Evolutionary conservation across 2,797 vertebrate species (phyloP), one percentile per base, ranked within the genome.

Genomic region (Enteromius fasciolatus): DNA sequence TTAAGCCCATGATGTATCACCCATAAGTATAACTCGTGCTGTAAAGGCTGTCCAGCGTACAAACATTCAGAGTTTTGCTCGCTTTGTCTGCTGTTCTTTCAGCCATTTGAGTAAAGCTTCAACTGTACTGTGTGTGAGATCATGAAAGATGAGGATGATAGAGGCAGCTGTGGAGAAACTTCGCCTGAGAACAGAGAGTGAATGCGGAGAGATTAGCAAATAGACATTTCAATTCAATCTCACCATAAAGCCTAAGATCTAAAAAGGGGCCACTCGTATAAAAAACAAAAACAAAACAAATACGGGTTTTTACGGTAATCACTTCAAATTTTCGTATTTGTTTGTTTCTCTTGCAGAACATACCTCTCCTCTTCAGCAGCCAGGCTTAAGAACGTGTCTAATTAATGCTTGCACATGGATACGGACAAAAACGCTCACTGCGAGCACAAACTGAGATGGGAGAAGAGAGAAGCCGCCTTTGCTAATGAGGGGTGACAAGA

Each of bases 401-500:
- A 92, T 90, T 89, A 88, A 87, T 44, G 73, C 78, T 59, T 75
- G 44, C 66, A 81, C 54, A 73, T 57, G 33, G 46, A 81, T 46
- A 23, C 46, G 7, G 25, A 68, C 36, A 57, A 74, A 74, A 77
- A n/a, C 33, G 25, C n/a, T 20, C 20, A 79, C 81, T 61, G 64
- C 18, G 25, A 80, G 69, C 54, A 76, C 86, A 72, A 76, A 82
- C 86, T 44, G 83, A 61, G n/a, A 44, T 48, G 72, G 74, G 33
- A 17, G 67, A 39, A 83, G 88, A 54, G 23, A 72, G 54, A 78
- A 86, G 77, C 82, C 84, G 90, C 89, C 91, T 87, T 86, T 82
- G 85, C 89, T 95, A 93, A 95, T 94, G 90, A 92, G 85, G 86
- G 90, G 82, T 93, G 94, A 94, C 93, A 93, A 86, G 85, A 93